A percentile compares a stretch with the other conserved stretches of the same genome.
Evolutionary conservation across 2,113 vertebrate species (phyloP).

Genomic region (Bubo blakistoni): DNA sequence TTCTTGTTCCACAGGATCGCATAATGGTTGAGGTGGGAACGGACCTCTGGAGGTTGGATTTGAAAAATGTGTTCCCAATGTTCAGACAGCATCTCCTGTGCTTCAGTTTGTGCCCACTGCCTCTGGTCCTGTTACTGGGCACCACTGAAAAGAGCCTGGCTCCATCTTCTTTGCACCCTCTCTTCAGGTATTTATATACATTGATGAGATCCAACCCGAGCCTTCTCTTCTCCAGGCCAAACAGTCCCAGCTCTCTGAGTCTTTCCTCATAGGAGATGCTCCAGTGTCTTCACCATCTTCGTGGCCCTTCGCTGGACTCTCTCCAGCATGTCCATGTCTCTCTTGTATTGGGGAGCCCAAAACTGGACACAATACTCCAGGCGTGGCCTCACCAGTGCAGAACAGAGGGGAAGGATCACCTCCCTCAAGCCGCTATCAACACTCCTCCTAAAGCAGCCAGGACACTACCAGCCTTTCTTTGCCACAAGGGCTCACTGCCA

Average conservation of each 20-base stretch:
- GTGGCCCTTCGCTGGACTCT: not conserved
- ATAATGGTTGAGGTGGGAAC: not conserved
- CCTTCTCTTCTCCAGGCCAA: not conserved
- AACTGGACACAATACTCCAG: not conserved
- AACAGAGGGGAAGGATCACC: not conserved
- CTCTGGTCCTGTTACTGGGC: not conserved
- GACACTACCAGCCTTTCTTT: not conserved
- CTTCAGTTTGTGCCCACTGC: not conserved
- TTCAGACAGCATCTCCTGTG: not conserved
- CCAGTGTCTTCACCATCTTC: not conserved
- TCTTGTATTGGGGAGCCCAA: not conserved
- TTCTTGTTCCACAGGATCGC: not conserved
- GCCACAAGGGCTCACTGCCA: not conserved
- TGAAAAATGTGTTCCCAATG: not conserved
- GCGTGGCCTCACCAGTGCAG: not conserved
- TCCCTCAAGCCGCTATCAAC: not conserved
- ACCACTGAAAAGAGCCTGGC: not conserved
- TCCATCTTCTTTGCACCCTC: not conserved
- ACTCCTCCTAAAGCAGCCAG: not conserved
- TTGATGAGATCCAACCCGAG: fast-evolving
- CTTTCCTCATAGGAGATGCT: not conserved
- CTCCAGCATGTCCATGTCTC: too few species aligned
- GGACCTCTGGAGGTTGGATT: not conserved
- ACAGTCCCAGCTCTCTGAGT: not conserved
- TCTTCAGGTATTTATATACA: not conserved